These are phyloP conservation scores for Actinia tenebrosa DNA, from an alignment of 64 coral and sea anemone species.

Conservation along the genomic window DNA sequence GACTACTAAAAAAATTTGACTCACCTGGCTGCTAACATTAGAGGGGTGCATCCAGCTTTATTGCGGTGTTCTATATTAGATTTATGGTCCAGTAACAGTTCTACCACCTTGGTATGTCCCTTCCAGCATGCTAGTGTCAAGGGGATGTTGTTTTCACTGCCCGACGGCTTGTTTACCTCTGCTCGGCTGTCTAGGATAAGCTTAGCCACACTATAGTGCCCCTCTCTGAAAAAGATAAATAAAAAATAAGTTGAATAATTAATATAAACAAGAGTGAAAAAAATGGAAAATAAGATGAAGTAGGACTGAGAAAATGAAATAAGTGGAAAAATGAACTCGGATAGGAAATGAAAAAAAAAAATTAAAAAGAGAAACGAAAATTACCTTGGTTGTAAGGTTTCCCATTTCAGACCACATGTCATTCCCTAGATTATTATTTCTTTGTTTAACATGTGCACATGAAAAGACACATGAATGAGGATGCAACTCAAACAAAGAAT, in stretches of 20 bases:
- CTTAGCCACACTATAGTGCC: slow-evolving; percentile 93
- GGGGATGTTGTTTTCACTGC: slow-evolving; percentile 99
- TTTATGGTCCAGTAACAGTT: slow-evolving; percentile 90
- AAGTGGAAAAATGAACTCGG: too few species aligned
- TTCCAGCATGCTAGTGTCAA: slow-evolving; percentile 99
- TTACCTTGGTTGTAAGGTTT: too few species aligned
- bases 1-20: background rate
- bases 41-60: slow-evolving; percentile 94
- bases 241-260: background rate
- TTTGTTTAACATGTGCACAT: too few species aligned
- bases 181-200: slow-evolving; percentile 93
- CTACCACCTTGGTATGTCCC: slow-evolving; percentile 94
- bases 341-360: too few species aligned
- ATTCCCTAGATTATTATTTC: too few species aligned
- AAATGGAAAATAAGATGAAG: background rate
- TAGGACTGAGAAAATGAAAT: background rate
- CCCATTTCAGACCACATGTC: too few species aligned
- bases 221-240: slow-evolving; percentile 53
- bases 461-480: too few species aligned
- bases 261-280: background rate
- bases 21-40: slow-evolving; percentile 98
- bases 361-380: too few species aligned
- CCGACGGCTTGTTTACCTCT: slow-evolving; percentile 92
- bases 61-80: slow-evolving; percentile 98
- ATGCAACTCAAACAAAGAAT: too few species aligned